Evolutionary conservation across 2,113 vertebrate genomes (phyloP), one percentile per base, ranked within the genome.

Genomic region (Grammomys dolichurus): DNA sequence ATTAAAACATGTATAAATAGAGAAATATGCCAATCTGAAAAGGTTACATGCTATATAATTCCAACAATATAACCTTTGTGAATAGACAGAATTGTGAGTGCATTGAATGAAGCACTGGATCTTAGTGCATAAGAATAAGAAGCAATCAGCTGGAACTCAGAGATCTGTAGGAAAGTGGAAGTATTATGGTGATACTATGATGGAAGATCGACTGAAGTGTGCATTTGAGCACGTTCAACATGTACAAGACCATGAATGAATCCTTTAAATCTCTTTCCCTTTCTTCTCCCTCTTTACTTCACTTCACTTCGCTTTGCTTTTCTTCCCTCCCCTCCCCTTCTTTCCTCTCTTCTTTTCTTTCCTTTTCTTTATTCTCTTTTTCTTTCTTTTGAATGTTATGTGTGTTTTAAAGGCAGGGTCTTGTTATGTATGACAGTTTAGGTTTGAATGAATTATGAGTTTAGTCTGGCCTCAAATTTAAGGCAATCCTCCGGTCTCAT

Each of bases 281-380:
- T 20, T 20, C 31, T 36, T 19, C 33, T 5, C 3, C 31, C 9
- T 16, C 13, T 11, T 33, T 58, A 2, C 20, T 56, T 33, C 19
- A 7, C 19, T 63, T 24, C 20, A 7, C 22, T 63, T 19, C 17
- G 0, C 14, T 56, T 36, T 22, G 31, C 33, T 36, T 40, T 3
- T 7, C 7, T 33, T 28, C 5, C 2, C 22, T 14, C 5, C 1
- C 13, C 12, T 70, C 33, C 13, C 11, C 69, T 33, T 26, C 17
- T 24, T 3, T 40, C n/a, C 9, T 43, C 9, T 40, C 17, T 10
- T 40, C 19, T 43, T 16, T 2, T 4, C 22, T 24, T 7, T 77
- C 3, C 12, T 33, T 31, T 36, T 17, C 16, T 17, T 51, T 20
- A 1, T 10, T 33, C 4, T 5, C 5, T 1, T 28, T 77, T 17